Conservation (phyloP, 1,140 invertebrate genomes). For the Diabrotica virgifera region DNA sequence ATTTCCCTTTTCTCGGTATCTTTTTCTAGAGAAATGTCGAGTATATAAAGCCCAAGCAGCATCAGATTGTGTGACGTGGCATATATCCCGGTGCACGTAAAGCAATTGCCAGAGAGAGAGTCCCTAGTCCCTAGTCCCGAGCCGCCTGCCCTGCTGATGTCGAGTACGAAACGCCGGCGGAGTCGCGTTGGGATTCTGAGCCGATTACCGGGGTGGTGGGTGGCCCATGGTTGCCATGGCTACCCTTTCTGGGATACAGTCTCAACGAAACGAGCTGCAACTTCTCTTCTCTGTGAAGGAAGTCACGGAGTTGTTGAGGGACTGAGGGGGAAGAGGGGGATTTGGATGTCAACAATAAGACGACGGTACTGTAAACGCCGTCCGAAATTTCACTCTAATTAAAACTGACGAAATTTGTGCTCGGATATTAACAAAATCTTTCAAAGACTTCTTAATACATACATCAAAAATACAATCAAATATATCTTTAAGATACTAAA, state of each 20-base stretch:
- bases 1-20: too few relatives aligned
- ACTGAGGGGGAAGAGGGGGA: background rate
- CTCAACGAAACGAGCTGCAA: background rate
- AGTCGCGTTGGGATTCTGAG: constrained; percentile 23
- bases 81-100: background rate
- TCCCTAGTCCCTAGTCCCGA: background rate
- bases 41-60: too few relatives aligned
- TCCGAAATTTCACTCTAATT: too few relatives aligned
- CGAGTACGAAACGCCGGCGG: too few relatives aligned
- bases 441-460: too few relatives aligned
- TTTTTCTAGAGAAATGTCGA: background rate
- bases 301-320: background rate
- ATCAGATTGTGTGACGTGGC: background rate
- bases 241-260: constrained; percentile 12
- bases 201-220: constrained; percentile 38
- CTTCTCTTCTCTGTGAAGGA: background rate
- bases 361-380: too few relatives aligned
- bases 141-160: too few relatives aligned
- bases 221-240: constrained; percentile 30
- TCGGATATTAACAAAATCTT: too few relatives aligned
- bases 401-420: too few relatives aligned
- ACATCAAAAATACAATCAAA: too few relatives aligned
- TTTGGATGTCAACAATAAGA: background rate
- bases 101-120: background rate
- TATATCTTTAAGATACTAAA: too few relatives aligned